Conservation (phyloP, 2,113 vertebrate genomes). For the Eira barbara region DNA sequence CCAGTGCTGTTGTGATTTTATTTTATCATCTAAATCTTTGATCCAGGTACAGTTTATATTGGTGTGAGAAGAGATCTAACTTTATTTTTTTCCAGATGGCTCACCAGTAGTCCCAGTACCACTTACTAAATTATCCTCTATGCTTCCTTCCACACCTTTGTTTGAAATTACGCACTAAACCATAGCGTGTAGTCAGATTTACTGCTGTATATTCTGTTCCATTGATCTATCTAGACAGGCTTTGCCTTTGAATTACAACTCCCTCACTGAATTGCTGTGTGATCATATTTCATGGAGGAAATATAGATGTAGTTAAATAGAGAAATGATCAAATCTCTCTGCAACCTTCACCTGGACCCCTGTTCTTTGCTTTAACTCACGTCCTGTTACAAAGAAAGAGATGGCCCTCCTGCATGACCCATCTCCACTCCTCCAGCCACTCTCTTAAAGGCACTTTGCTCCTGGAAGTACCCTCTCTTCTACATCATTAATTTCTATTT, state of each 20-base stretch:
- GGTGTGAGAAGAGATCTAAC: neutral
- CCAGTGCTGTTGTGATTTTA: neutral
- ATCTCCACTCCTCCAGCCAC: neutral
- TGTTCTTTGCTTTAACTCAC: neutral
- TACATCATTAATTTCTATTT: neutral
- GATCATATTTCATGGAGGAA: neutral
- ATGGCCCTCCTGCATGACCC: neutral
- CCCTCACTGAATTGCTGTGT: neutral
- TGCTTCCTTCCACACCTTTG: neutral
- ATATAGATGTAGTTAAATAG: neutral
- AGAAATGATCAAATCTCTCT: neutral
- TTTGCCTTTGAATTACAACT: neutral
- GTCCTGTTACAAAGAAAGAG: neutral
- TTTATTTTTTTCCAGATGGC: neutral
- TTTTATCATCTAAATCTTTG: constrained; percentile 5
- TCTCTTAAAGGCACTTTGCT: neutral
- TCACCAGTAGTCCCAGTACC: neutral
- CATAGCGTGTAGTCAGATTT: neutral
- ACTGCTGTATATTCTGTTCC: neutral
- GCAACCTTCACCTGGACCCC: neutral
- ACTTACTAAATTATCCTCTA: neutral
- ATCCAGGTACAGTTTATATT: neutral
- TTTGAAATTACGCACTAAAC: neutral
- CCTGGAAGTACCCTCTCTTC: neutral
- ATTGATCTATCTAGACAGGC: neutral